These are phyloP conservation scores for Tenodera sinensis DNA, from an alignment of 2,888 invertebrate genomes.

Conservation along the genomic window DNA sequence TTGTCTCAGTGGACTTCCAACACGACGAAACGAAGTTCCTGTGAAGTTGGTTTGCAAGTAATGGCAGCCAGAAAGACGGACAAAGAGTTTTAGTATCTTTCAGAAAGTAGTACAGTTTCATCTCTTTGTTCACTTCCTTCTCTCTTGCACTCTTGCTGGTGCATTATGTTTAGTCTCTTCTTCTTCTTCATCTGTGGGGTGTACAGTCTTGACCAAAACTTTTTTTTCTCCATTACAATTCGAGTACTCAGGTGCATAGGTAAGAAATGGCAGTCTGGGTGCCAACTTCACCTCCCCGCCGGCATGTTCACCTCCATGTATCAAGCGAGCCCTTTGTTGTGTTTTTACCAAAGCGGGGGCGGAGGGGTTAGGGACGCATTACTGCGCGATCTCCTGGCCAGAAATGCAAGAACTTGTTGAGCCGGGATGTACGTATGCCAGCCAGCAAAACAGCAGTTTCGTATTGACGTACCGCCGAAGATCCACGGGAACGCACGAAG, in stretches of 20 bases:
- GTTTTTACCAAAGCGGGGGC: not conserved
- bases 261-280: not conserved
- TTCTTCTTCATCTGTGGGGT: conserved; percentile 1
- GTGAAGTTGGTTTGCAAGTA: not conserved
- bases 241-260: not conserved
- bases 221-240: not conserved
- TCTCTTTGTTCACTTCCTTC: not conserved
- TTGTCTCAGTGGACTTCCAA: not conserved
- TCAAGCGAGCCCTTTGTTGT: not conserved
- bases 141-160: not conserved
- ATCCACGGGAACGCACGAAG: conserved; percentile 32
- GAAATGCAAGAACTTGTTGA: conserved; percentile 12
- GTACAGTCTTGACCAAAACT: not conserved
- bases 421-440: conserved; percentile 9
- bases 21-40: not conserved
- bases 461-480: conserved; percentile 47
- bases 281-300: not conserved
- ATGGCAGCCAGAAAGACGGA: not conserved
- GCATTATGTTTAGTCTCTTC: conserved; percentile 6
- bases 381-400: conserved; percentile 11
- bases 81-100: not conserved
- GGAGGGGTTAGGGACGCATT: not conserved
- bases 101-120: not conserved
- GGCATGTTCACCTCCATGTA: not conserved
- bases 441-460: conserved; percentile 16